These are phyloP conservation scores for Ivindomyrus marchei DNA, from an alignment of 2,113 vertebrate species.

Conservation along the genomic window DNA sequence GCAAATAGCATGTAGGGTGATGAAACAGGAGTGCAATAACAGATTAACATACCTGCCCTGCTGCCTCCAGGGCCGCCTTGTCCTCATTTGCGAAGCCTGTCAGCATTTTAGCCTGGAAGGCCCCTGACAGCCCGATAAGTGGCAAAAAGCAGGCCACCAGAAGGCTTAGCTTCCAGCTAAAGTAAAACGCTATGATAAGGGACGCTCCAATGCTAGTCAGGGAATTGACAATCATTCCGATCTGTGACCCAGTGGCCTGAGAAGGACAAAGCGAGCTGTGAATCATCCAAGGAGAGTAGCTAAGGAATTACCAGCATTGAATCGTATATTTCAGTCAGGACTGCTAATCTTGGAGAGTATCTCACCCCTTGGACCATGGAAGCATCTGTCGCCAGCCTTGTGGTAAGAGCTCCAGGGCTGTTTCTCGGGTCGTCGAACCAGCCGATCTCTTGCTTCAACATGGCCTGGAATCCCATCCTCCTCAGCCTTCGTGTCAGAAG, in stretches of 20 bases:
- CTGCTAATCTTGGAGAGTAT: not conserved
- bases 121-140: conserved; percentile 55
- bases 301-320: not conserved
- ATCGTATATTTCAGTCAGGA: not conserved
- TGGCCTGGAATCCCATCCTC: conserved; percentile 62
- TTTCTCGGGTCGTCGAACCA: conserved; percentile 66
- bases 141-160: conserved; percentile 64
- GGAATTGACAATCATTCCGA: conserved; percentile 64
- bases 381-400: conserved; percentile 64
- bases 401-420: conserved; percentile 65
- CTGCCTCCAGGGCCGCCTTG: conserved; percentile 57
- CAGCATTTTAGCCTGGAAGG: conserved; percentile 62
- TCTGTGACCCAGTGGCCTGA: conserved; percentile 67
- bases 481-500: conserved; percentile 61
- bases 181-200: conserved; percentile 64
- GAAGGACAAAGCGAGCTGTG: not conserved
- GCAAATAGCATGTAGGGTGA: not conserved
- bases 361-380: conserved; percentile 66
- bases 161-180: conserved; percentile 67
- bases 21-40: not conserved
- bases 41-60: conserved; percentile 53
- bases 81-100: conserved; percentile 64
- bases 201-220: conserved; percentile 59
- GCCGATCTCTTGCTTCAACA: conserved; percentile 61
- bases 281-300: not conserved